Conservation (phyloP, 1,140 invertebrate genomes). For the Drosophila yakuba region DNA sequence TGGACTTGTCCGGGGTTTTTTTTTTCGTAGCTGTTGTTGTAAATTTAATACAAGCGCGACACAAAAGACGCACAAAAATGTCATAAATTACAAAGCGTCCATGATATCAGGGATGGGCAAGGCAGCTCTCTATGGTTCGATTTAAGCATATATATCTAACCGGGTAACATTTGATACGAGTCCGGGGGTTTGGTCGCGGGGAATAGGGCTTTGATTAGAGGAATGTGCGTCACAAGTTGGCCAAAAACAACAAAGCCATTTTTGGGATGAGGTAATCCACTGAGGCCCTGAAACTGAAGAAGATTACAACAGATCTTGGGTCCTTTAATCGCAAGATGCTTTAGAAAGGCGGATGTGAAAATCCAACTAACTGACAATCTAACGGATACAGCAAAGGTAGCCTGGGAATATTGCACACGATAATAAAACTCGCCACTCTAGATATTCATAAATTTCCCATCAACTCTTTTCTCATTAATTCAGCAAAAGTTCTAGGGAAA, state of each 20-base stretch:
- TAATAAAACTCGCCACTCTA: background rate
- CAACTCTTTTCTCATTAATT: background rate
- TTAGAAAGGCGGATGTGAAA: too few relatives aligned
- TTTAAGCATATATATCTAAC: slow-evolving; percentile 40
- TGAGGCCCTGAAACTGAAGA: background rate
- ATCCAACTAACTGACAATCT: background rate
- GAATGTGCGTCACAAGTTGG: slow-evolving; percentile 37
- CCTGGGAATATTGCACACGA: background rate
- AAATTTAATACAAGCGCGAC: slow-evolving; percentile 81
- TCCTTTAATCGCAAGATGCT: background rate
- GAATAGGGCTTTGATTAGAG: slow-evolving; percentile 38
- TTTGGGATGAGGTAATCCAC: slow-evolving; percentile 36
- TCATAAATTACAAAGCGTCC: slow-evolving; percentile 82
- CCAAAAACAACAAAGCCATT: slow-evolving; percentile 24
- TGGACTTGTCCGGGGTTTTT: slow-evolving; percentile 53
- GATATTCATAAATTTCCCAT: slow-evolving; percentile 22
- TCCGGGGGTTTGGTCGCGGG: slow-evolving; percentile 6
- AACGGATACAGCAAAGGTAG: background rate
- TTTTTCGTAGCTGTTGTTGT: slow-evolving; percentile 33
- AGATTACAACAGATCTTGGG: background rate
- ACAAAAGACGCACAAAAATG: slow-evolving; percentile 84
- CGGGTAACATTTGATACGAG: slow-evolving; percentile 59
- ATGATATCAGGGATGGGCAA: slow-evolving; percentile 69
- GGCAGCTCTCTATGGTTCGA: slow-evolving; percentile 55
- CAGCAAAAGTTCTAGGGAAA: slow-evolving; percentile 35